Conservation (phyloP, 2,888 invertebrate genomes). For the Cancer borealis region DNA sequence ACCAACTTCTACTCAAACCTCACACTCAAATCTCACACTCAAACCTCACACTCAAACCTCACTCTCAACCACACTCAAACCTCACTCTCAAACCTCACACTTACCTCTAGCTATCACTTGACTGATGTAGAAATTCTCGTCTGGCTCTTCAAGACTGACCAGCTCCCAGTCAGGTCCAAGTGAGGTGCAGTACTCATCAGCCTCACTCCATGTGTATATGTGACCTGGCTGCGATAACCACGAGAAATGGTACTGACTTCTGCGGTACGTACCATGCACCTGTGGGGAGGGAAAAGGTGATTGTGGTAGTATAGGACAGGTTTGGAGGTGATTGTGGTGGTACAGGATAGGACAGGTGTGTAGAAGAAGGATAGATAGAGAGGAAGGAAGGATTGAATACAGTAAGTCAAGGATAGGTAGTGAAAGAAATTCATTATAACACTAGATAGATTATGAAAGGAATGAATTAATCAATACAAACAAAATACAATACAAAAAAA, state of each 20-base stretch:
- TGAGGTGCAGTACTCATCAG: background rate
- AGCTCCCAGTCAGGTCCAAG: background rate
- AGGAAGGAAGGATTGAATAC: no score
- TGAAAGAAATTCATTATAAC: no score
- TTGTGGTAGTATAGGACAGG: no score
- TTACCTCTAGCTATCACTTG: background rate
- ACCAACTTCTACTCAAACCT: no score
- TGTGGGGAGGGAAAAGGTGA: background rate
- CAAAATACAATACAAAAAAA: no score
- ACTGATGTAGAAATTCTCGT: background rate
- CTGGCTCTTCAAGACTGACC: background rate
- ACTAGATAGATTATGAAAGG: no score
- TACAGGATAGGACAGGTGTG: background rate
- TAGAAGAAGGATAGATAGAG: background rate
- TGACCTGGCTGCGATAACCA: background rate
- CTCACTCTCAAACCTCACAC: background rate
- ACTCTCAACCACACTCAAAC: background rate
- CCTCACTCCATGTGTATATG: background rate
- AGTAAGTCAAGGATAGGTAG: no score
- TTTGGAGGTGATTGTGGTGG: background rate
- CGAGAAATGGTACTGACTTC: background rate
- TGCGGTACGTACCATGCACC: background rate
- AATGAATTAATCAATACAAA: no score
- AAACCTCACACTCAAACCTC: background rate
- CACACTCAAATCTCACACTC: background rate